Conservation (phyloP, 1,140 invertebrate genomes). For the Gryllus bimaculatus region DNA sequence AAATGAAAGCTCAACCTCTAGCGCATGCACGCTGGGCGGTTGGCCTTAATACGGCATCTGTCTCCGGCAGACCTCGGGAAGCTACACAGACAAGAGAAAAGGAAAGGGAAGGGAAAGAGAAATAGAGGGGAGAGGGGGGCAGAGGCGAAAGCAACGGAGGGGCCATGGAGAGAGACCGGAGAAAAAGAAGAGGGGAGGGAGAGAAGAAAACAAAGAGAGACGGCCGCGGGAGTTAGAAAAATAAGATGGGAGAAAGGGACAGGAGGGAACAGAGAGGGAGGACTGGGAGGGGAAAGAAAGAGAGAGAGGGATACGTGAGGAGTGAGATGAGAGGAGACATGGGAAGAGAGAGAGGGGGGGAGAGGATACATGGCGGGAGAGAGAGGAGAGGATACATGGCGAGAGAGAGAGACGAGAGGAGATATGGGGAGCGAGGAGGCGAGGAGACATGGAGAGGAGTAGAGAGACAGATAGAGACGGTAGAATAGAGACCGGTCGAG, state of each 20-base stretch:
- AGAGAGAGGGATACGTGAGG: not conserved
- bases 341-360: not conserved
- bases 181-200: not conserved
- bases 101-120: not conserved
- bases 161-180: not conserved
- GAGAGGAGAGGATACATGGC: no score
- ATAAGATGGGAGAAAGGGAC: not conserved
- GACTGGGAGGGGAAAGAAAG: not conserved
- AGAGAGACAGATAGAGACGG: no score
- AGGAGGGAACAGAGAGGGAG: not conserved
- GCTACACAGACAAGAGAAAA: not conserved
- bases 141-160: no score
- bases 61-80: no score
- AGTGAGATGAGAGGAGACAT: not conserved
- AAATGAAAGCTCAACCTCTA: no score
- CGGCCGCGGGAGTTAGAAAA: no score
- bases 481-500: no score
- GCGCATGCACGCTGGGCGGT: no score
- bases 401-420: no score
- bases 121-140: not conserved
- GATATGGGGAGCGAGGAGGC: not conserved
- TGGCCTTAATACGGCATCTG: no score
- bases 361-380: not conserved
- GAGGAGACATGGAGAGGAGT: not conserved
- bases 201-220: not conserved